phyloP scores from a whole-genome alignment of 1,140 invertebrate genomes.

The Ephestia elutella region DNA sequence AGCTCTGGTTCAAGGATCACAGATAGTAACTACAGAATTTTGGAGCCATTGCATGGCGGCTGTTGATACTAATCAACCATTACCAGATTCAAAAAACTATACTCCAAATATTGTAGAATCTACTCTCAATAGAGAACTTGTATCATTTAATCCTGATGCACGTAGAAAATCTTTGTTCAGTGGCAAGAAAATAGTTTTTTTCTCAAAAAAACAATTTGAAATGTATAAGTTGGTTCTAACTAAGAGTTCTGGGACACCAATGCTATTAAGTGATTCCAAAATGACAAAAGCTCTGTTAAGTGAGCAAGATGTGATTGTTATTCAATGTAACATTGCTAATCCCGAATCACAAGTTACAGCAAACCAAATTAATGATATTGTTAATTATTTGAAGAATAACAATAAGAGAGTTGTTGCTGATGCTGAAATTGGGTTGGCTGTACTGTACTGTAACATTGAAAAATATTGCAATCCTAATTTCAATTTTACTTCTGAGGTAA shows the following conservation, averaged over 20 bases:
- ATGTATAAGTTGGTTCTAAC: slow-evolving; percentile 70
- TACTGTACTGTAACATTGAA: slow-evolving; percentile 77
- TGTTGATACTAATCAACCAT: slow-evolving; percentile 46
- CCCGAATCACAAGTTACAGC: slow-evolving; percentile 62
- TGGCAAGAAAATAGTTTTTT: slow-evolving; percentile 78
- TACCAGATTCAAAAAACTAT: slow-evolving; percentile 74
- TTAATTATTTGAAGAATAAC: slow-evolving; percentile 66
- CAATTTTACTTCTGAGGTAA: slow-evolving; percentile 57
- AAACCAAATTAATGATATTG: slow-evolving; percentile 61
- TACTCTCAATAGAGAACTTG: slow-evolving; percentile 71
- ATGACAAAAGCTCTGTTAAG: slow-evolving; percentile 68
- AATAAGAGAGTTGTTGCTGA: slow-evolving; percentile 77
- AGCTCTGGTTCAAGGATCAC: slow-evolving; percentile 77
- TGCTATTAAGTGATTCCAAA: slow-evolving; percentile 61
- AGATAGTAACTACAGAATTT: slow-evolving; percentile 78
- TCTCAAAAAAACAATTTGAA: slow-evolving; percentile 75
- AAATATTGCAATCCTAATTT: slow-evolving; percentile 80
- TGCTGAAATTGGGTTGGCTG: slow-evolving; percentile 79
- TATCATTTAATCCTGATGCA: slow-evolving; percentile 74
- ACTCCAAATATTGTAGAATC: slow-evolving; percentile 74
- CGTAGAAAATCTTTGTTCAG: slow-evolving; percentile 74
- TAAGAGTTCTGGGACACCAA: slow-evolving; percentile 56
- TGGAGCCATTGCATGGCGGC: slow-evolving; percentile 74
- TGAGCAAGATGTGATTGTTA: slow-evolving; percentile 64
- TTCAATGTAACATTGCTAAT: slow-evolving; percentile 65